Base-by-base conservation (phyloP, 2,113 vertebrate species). In the Epinephelus moara region DNA sequence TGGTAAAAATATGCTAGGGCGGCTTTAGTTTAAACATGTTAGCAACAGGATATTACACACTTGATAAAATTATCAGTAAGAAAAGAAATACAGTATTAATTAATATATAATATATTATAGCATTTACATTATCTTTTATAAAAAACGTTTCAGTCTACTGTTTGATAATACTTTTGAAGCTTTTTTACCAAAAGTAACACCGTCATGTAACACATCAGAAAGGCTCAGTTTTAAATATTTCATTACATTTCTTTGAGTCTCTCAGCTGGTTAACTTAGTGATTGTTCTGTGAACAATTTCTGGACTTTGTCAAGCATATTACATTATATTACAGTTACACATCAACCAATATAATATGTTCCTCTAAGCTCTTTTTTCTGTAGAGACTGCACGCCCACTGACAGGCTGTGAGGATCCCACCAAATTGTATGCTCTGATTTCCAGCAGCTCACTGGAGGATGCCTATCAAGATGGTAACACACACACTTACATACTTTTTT, bases 381-480 rank as follows among this genome's bases (percentile, higher is more conserved):
- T 72, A 87, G 93, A 83, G 12, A 70, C 37, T 67, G 19, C 64
- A 21, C 56, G 10, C 14, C 61, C 83, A 18, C 90, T 96, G 42
- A 94, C 93, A 42, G 93, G 94, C 91, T 21, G 88, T 49, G 97
- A 98, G 74, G 95, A 96, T 92, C 92, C 94, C 11, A 72, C 94
- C 27, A 70, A 93, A 45, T 92, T 98, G 27, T 96, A 97, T 76
- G 93, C 96, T 11, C 30, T 97, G 37, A 94, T 99, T 94, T 89
- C 89, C 81, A 96, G 89, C 72, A 93, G 94, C 93, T 50, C 95
- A 0, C 84, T 97, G 85, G 94, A 93, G 18, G 84, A 81, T 18
- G 96, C 96, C 62, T 95, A 95, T 87, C 88, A 55, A 80, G 92
- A 96, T 82, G 96, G 98, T 99, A 94, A 4, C n/a, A 52, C 27